Evolutionary conservation across 2,888 invertebrate species (phyloP), one percentile per base, ranked within the genome.

Genomic region (Drosophila atroscutellata): DNA sequence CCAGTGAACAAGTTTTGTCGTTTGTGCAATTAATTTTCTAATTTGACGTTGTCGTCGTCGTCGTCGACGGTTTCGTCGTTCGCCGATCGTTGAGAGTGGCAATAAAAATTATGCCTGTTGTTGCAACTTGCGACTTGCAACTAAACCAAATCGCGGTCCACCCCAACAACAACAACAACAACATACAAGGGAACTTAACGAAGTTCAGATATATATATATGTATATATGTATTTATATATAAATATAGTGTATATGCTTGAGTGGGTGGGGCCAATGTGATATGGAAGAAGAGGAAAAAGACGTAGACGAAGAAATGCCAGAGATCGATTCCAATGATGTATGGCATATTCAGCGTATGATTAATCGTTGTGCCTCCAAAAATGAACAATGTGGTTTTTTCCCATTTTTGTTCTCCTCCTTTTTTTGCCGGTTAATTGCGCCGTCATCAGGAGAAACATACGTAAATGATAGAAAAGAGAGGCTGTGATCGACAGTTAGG

Each of bases 1-100:
- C 89, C 86, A 86, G 81, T 86, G 84, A 84, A 84, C 84, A 89
- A 89, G 84, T 89, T 85, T 84, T 70, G 76, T 75, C 73, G 69
- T 45, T 26, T 45, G 76, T 79, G 89, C 89, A 86, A 79, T 84
- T 86, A 83, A 83, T 85, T 85, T 85, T 81, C 83, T 87, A 83
- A 83, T 80, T 87, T 84, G 61, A 79, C 64, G 65, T 37, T 45
- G 73, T 61, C 37, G 45, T 72, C 37, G 45, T 72, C 37, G 45
- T 72, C 67, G 66, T 60, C 54, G 69, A 20, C 51, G 67, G 24
- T 26, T 54, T 45, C 58, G 83, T 84, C 63, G 72, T 75, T 52
- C 55, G 67, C 39, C 52, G 60, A 59, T 71, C 52, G 67, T 55
- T 58, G 47, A 77, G 75, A 66, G 71, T 71, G 67, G 72, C 71